Evolutionary conservation across 2,797 vertebrate genomes (phyloP).

Genomic region (Syngnathus rostellatus): DNA sequence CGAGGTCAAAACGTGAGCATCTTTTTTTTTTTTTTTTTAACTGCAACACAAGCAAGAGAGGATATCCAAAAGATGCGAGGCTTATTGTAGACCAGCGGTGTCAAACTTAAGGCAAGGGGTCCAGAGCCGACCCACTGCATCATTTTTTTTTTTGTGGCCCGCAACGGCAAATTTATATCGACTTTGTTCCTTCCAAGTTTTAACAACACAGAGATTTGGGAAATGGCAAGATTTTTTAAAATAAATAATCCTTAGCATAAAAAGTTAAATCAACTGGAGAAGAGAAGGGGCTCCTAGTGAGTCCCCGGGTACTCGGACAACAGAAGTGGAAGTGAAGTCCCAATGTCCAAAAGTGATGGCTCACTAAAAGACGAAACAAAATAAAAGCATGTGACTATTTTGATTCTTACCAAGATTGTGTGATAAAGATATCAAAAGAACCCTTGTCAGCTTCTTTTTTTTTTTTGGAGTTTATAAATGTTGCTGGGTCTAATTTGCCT

Average conservation of each 20-base stretch:
- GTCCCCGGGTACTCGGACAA: background rate
- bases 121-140: too few species aligned
- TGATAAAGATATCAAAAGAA: background rate
- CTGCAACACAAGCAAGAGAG: background rate
- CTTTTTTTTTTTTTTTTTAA: background rate
- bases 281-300: background rate
- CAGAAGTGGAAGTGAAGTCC: background rate
- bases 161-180: too few species aligned
- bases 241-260: background rate
- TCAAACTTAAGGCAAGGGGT: too few species aligned
- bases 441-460: background rate
- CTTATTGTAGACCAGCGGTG: too few species aligned
- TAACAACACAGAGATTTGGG: too few species aligned
- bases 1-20: slow-evolving; percentile 21
- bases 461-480: background rate
- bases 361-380: background rate
- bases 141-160: too few species aligned
- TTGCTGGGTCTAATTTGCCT: background rate
- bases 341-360: background rate
- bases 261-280: background rate
- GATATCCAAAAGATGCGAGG: background rate
- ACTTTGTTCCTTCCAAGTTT: too few species aligned
- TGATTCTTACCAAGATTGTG: background rate
- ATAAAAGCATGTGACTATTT: background rate
- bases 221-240: too few species aligned